Percentiles rank a stretch among this genome's conserved stretches.
These are phyloP conservation scores for Lomographa bimaculata DNA, from an alignment of 2,888 invertebrate species.

Conservation along the genomic window DNA sequence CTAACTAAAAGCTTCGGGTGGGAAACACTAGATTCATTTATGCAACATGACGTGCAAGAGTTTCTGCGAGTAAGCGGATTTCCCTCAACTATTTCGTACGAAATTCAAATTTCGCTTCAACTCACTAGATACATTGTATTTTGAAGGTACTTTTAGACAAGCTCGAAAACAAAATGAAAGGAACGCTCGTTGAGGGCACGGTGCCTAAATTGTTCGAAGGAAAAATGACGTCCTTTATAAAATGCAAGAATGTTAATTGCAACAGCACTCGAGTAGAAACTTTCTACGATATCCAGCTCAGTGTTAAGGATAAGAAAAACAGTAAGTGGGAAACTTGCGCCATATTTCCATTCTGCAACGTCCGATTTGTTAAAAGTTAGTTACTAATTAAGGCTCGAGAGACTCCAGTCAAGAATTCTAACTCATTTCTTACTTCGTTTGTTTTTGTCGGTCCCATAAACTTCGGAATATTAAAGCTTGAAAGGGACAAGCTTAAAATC, in stretches of 20 bases:
- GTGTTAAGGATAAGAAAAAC: conserved; percentile 98
- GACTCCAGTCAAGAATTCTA: too few relatives aligned
- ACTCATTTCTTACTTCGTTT: too few relatives aligned
- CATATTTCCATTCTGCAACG: conserved; percentile 29
- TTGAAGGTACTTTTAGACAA: conserved; percentile 93
- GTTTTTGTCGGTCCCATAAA: too few relatives aligned
- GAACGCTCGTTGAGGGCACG: conserved; percentile 97
- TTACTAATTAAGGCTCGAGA: too few relatives aligned
- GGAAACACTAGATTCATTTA: conserved; percentile 99
- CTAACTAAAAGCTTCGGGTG: conserved; percentile 99
- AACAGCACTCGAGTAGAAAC: conserved; percentile 97
- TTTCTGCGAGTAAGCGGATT: conserved; percentile 86
- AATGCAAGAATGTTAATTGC: conserved; percentile 98
- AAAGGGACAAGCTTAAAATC: too few relatives aligned
- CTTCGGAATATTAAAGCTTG: too few relatives aligned
- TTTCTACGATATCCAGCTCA: conserved; percentile 99
- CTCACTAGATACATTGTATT: conserved; percentile 13
- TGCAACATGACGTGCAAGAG: conserved; percentile 99
- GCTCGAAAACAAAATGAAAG: conserved; percentile 99
- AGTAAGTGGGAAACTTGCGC: conserved; percentile 83
- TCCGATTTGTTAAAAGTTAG: conserved; percentile 28
- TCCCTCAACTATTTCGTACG: conserved; percentile 10
- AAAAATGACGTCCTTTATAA: conserved; percentile 99
- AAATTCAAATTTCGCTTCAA: conserved; percentile 9
- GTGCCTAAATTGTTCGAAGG: conserved; percentile 95